Conservation (phyloP, 2,113 vertebrate species). For the Corythaixoides concolor region DNA sequence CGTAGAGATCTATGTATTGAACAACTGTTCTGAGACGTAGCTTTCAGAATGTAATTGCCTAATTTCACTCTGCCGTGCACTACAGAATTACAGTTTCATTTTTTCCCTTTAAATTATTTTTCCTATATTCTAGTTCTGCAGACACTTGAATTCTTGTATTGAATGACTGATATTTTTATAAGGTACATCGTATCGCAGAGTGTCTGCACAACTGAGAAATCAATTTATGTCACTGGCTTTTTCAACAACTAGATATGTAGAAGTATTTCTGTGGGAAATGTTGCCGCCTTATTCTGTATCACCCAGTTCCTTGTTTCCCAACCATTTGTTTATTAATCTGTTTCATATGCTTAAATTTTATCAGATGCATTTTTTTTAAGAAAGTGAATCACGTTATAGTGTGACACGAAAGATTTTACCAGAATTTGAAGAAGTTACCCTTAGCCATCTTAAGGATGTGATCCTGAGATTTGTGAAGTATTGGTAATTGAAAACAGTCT, state of each 20-base stretch:
- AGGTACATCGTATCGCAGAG: background rate
- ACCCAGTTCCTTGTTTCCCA: background rate
- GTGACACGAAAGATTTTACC: background rate
- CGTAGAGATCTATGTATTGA: background rate
- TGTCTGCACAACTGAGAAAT: background rate
- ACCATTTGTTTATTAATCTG: background rate
- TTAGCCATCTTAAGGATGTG: background rate
- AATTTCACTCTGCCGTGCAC: background rate
- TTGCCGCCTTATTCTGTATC: background rate
- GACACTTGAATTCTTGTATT: background rate
- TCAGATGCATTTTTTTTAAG: background rate
- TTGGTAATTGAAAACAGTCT: background rate
- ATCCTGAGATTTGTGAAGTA: background rate
- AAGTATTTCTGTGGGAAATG: background rate
- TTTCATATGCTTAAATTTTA: background rate
- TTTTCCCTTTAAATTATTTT: background rate
- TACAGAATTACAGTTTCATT: background rate
- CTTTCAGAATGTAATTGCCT: conserved; percentile 4
- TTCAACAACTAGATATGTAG: background rate
- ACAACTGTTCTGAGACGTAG: background rate
- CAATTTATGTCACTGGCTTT: background rate
- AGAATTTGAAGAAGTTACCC: background rate
- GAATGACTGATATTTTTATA: background rate
- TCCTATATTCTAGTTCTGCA: background rate
- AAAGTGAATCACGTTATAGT: background rate